Evolutionary conservation across 2,888 invertebrate genomes (phyloP), one percentile per base, ranked within the genome.

Genomic region (Lasioglossum leucozonium): DNA sequence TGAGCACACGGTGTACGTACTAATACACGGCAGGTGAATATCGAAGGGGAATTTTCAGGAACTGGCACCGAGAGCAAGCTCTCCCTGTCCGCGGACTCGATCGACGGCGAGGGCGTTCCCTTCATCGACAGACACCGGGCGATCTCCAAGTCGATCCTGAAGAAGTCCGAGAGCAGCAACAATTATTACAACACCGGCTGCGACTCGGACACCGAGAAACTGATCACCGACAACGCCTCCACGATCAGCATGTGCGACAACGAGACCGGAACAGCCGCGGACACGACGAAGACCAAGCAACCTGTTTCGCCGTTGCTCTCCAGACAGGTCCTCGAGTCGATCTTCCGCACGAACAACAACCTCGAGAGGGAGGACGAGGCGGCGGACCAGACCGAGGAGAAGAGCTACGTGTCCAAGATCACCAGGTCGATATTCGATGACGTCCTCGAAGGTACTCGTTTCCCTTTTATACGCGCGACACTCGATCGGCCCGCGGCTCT

Each of bases 151-250:
- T 97, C 97, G 88, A 97, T 98, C 93, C 95, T 97, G 90, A 97
- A 97, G 95, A 97, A 97, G 95, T 97, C 97, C 74, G 97, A 97
- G 91, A 95, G 96, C 93, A 95, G 96, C 90, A 95, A 95, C 87
- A 95, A 95, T 90, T 95, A 94, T 86, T 93, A 93, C 82, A 92
- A 91, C 85, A 95, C 95, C 86, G 93, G 94, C 75, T 95, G 95
- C 84, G 97, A 98, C 95, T 97, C 97, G 81, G 97, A 98, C 95
- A 97, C 97, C 91, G 97, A 97, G 95, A 96, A 97, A 88, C 96
- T 97, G 74, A 96, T 97, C 91, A 96, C 97, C 72, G 97, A 97
- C 93, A 96, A 96, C 91, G 95, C 96, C 92, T 96, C 96, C 75
- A 95, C 95, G 73, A 95, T 95, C 65, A 96, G 96, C 80, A 95